Evolutionary conservation across 2,888 invertebrate species (phyloP).

Genomic region (Erynnis tages): DNA sequence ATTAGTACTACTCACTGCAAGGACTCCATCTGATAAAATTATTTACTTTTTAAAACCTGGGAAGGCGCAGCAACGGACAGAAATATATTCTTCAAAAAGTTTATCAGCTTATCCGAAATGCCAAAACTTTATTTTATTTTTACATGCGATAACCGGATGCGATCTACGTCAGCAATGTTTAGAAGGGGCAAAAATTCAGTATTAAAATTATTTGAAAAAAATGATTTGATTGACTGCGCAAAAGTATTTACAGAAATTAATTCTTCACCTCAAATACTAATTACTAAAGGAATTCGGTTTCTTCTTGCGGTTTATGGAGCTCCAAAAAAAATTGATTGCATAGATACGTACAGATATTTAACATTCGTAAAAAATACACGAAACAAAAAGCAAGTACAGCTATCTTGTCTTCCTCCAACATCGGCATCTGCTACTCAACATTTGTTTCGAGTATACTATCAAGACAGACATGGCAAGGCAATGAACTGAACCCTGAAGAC

Average conservation of each 20-base stretch:
- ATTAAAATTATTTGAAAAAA: not conserved
- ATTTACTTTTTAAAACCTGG: conserved; percentile 38
- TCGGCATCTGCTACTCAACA: conserved; percentile 39
- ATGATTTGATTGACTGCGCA: not conserved
- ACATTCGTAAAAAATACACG: not conserved
- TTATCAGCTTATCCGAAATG: conserved; percentile 34
- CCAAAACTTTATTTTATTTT: conserved; percentile 34
- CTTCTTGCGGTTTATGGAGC: not conserved
- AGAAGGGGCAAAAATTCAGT: not conserved
- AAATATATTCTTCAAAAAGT: conserved; percentile 38
- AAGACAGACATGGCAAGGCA: conserved; percentile 32
- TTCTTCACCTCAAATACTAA: not conserved
- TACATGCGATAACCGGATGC: conserved; percentile 22
- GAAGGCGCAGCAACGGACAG: conserved; percentile 33
- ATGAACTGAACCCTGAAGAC: conserved; percentile 31
- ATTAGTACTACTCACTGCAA: conserved; percentile 34
- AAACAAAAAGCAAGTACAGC: not conserved
- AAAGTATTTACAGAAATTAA: not conserved
- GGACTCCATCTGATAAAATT: conserved; percentile 35
- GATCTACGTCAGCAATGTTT: not conserved
- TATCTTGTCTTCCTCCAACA: conserved; percentile 23
- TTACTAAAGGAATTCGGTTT: not conserved
- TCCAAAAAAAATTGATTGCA: not conserved
- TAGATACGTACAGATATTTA: not conserved
- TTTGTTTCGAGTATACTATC: conserved; percentile 31